Evolutionary conservation across 1,140 invertebrate species (phyloP).

Genomic region (Bicyclus anynana): DNA sequence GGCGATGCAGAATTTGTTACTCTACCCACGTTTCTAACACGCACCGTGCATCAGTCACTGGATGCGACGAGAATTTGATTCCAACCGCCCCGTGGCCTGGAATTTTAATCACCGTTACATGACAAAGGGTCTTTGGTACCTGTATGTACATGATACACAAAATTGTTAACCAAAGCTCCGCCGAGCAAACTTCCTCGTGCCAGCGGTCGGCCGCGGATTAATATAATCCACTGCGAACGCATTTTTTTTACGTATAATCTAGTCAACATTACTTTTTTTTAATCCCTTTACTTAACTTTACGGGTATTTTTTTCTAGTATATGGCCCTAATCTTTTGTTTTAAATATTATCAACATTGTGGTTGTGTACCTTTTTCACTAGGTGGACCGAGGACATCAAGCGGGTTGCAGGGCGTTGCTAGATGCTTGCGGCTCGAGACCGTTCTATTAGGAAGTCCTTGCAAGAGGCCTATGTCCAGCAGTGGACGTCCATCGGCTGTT

Average conservation of each 20-base stretch:
- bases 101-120: conserved; percentile 48
- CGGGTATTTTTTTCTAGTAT: too few species aligned
- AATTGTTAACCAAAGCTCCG: not conserved
- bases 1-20: conserved; percentile 38
- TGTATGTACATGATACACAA: conserved; percentile 11
- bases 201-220: not conserved
- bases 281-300: too few species aligned
- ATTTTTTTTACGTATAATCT: not conserved
- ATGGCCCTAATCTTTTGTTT: too few species aligned
- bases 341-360: too few species aligned
- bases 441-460: too few species aligned
- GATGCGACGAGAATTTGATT: conserved; percentile 52
- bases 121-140: conserved; percentile 23
- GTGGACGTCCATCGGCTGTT: too few species aligned
- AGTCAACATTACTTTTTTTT: too few species aligned
- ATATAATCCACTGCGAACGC: not conserved
- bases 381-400: too few species aligned
- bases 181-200: not conserved
- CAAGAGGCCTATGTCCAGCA: too few species aligned
- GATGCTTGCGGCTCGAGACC: too few species aligned
- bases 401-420: too few species aligned
- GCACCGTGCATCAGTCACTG: conserved; percentile 38
- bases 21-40: conserved; percentile 43
- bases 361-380: too few species aligned
- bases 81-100: conserved; percentile 35